Percentiles rank a stretch among this genome's conserved stretches.
Evolutionary conservation across 2,113 vertebrate genomes (phyloP).

Genomic region (Callipepla californica): DNA sequence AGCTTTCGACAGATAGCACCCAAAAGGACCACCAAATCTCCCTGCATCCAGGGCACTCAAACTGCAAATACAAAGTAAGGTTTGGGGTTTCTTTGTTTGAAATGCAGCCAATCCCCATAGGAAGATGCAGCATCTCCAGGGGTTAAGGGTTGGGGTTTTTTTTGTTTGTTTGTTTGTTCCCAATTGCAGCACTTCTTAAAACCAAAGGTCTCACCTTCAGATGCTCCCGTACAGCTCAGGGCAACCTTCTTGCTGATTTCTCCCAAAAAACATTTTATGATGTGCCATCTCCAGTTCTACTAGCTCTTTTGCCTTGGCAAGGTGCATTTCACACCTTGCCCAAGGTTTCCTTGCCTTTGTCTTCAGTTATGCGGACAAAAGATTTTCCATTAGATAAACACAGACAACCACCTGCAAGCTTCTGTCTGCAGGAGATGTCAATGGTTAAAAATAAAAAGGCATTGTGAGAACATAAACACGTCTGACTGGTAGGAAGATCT

Average conservation of each 20-base stretch:
- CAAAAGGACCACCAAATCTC: not conserved
- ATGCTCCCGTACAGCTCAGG: not conserved
- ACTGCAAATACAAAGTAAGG: not conserved
- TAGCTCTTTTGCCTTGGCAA: not conserved
- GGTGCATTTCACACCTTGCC: not conserved
- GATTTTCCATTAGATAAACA: not conserved
- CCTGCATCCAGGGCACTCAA: not conserved
- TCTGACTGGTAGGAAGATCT: not conserved
- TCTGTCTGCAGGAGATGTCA: not conserved
- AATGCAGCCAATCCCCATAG: not conserved
- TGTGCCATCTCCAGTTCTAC: not conserved
- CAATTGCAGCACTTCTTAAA: not conserved
- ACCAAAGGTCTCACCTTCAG: not conserved
- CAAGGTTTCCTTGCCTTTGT: not conserved
- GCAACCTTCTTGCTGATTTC: not conserved
- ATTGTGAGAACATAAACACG: not conserved
- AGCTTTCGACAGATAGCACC: not conserved
- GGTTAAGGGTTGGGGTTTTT: not conserved
- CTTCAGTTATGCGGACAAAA: not conserved
- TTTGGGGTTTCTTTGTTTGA: not conserved
- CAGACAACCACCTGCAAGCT: not conserved
- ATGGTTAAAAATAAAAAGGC: not conserved
- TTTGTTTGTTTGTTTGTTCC: not conserved
- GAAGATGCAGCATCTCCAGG: not conserved
- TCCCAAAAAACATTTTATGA: too few species aligned